Evolutionary conservation across 2,797 vertebrate genomes (phyloP).

Genomic region (Microctenopoma steveboyesi): DNA sequence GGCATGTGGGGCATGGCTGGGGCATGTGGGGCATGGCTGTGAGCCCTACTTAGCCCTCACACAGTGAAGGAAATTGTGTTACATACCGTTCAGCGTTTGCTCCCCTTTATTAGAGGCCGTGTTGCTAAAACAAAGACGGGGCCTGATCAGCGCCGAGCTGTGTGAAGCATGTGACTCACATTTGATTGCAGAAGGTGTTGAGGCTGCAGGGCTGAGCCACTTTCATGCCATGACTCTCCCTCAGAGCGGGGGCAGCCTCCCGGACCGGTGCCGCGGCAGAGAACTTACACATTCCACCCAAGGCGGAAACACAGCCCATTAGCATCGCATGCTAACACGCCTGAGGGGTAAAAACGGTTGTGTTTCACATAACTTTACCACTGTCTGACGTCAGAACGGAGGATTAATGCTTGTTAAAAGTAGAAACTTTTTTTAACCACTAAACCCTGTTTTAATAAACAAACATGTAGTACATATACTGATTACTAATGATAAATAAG

Average conservation of each 20-base stretch:
- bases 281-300: conserved; percentile 70
- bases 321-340: conserved; percentile 70
- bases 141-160: conserved; percentile 31
- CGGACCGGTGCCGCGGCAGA: conserved; percentile 41
- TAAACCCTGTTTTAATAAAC: too few species aligned
- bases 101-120: conserved; percentile 45
- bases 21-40: conserved; percentile 41
- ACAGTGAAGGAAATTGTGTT: conserved; percentile 16
- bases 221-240: conserved; percentile 61
- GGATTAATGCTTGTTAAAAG: conserved; percentile 1
- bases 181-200: conserved; percentile 60
- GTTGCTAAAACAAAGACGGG: conserved; percentile 58
- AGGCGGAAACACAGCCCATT: conserved; percentile 70
- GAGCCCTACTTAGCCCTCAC: conserved; percentile 26
- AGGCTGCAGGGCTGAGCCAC: conserved; percentile 49
- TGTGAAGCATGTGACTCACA: conserved; percentile 69
- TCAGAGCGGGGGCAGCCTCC: conserved; percentile 47
- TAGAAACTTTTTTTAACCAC: too few species aligned
- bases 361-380: conserved; percentile 20
- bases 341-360: conserved; percentile 34
- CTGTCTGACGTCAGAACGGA: conserved; percentile 17
- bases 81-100: conserved; percentile 53
- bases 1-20: too few species aligned
- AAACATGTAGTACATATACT: too few species aligned
- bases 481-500: too few species aligned